Base-by-base conservation (phyloP, 2,113 vertebrate genomes). In the Speoplatyrhinus poulsoni region DNA sequence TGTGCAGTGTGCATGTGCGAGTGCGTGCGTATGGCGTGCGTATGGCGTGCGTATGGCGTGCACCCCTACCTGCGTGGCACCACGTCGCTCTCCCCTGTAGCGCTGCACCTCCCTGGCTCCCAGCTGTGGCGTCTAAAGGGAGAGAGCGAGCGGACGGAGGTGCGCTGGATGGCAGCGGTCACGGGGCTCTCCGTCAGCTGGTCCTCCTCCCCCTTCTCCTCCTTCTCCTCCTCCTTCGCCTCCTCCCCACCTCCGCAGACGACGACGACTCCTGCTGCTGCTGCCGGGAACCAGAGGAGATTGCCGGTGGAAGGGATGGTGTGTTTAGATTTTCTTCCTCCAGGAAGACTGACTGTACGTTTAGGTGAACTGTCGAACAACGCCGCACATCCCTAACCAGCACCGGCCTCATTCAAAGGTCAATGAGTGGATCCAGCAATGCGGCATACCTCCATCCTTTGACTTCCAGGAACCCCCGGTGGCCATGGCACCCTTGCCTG, bases 121-220 rank as follows among this genome's bases (percentile, higher is more conserved):
- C 96, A 98, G 69, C 96, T 98, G 83, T 98, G 96, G 12, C 96
- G 92, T 0, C 96, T 92, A 75, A 94, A 93, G 0, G 95, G 96
- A 1, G 96, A 98, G 60, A 93, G 87, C 0, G 95, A 95, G 7
- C 93, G 85, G 67, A 91, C 85, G 52, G 94, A 85, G 55, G 76
- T 33, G 13, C 93, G 85, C 15, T 94, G 66, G 11, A 92, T 73
- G 0, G 92, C 83, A 5, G 93, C 74, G 12, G 78, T 87, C 11
- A 83, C 70, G 0, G 90, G 0, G 57, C 93, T 94, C 4, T 95
- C 94, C 0, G 90, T 91, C 81, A 97, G 92, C 19, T 93, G 92
- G 85, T 96, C 95, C 87, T 92, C 92, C 62, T 92, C 91, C 77
- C 96, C 95, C 54, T 95, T 94, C 33, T 95, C 79, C 32, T 85